Evolutionary conservation across 2,113 vertebrate species (phyloP).

Genomic region (Saccopteryx bilineata): DNA sequence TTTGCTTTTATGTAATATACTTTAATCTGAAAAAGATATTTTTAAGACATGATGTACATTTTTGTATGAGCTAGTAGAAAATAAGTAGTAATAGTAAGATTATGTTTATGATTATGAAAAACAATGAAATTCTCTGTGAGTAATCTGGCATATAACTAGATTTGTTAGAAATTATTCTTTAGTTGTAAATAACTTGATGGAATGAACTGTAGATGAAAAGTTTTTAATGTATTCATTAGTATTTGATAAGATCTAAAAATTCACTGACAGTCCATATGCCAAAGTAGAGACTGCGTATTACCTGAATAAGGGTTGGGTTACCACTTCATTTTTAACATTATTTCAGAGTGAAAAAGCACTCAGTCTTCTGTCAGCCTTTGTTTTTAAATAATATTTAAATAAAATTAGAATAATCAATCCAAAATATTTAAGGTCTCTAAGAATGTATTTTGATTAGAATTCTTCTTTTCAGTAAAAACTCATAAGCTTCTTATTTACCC

Average conservation of each 20-base stretch:
- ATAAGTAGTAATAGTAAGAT: neutral
- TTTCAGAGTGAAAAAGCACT: neutral
- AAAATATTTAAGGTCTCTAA: neutral
- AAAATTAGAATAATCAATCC: neutral
- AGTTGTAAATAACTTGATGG: neutral
- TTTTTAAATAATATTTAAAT: slow-evolving; percentile 1
- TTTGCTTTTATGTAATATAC: neutral
- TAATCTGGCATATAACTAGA: neutral
- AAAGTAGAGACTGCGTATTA: neutral
- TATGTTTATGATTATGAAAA: neutral
- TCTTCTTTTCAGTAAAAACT: neutral
- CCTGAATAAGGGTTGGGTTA: neutral
- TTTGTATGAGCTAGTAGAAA: neutral
- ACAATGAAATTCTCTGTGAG: neutral
- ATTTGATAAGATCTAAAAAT: neutral
- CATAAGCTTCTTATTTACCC: no score
- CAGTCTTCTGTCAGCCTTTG: neutral
- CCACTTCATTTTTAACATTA: neutral
- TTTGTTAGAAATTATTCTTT: neutral
- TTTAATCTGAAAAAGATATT: slow-evolving; percentile 19
- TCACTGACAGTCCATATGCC: neutral
- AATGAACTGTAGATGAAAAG: neutral
- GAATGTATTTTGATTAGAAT: neutral
- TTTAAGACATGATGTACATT: neutral
- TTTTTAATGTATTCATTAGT: neutral